Evolutionary conservation across 2,888 invertebrate species (phyloP).

Genomic region (Orthosia gracilis): DNA sequence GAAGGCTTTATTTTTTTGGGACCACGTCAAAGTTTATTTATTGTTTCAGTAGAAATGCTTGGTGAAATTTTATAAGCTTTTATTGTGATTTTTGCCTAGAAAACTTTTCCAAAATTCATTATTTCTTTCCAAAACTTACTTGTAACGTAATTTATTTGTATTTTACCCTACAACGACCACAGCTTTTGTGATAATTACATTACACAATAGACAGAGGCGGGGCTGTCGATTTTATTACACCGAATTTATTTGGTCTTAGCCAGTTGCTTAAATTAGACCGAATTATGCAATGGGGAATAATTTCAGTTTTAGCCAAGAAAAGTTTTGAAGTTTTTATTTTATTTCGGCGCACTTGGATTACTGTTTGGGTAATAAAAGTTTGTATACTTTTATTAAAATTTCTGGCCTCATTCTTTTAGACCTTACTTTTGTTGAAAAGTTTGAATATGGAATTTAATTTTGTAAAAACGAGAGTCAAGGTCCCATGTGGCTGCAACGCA

Average conservation of each 20-base stretch:
- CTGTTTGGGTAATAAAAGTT: neutral
- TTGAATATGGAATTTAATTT: slow-evolving; percentile 8
- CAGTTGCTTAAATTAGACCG: neutral
- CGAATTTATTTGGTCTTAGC: no score
- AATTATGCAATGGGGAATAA: slow-evolving; percentile 28
- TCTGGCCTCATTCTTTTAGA: neutral
- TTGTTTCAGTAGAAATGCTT: no score
- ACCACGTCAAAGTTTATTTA: no score
- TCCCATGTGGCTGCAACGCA: neutral
- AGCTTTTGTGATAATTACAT: no score
- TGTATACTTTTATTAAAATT: neutral
- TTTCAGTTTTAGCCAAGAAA: slow-evolving; percentile 4
- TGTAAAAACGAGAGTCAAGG: neutral
- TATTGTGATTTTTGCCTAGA: no score
- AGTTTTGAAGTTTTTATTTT: neutral
- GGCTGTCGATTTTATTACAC: no score
- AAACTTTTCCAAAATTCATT: no score
- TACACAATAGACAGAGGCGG: no score
- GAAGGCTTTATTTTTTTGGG: neutral
- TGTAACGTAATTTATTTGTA: no score
- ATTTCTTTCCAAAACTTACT: no score
- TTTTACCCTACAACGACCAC: no score
- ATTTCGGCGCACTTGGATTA: neutral
- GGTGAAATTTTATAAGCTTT: no score
- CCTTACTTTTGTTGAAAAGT: neutral